A percentile compares a stretch with the other conserved stretches of the same genome.
phyloP scores from a whole-genome alignment of 2,888 invertebrate genomes.

The Listrodromus nycthemerus region DNA sequence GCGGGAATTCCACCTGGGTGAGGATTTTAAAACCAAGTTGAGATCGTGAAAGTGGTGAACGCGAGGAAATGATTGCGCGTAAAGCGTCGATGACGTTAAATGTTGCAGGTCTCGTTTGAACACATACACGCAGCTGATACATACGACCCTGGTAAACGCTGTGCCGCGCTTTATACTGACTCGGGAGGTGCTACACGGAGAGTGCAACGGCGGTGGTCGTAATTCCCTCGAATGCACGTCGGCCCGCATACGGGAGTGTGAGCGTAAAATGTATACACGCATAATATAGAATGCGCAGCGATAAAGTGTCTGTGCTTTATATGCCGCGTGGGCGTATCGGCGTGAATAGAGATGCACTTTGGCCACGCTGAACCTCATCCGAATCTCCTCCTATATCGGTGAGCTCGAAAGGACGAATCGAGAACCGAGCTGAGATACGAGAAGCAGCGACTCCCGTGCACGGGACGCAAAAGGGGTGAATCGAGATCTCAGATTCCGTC shows the following conservation, averaged over 20 bases:
- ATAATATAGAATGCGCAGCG: constrained; percentile 22
- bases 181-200: constrained; percentile 18
- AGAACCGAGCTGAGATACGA: constrained; percentile 49
- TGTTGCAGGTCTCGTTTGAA: background rate
- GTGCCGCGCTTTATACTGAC: constrained; percentile 31
- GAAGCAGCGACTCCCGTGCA: constrained; percentile 17
- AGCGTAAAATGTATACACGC: background rate
- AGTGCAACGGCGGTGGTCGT: constrained; percentile 33
- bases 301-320: constrained; percentile 52
- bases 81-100: constrained; percentile 15
- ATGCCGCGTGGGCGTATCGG: constrained; percentile 36
- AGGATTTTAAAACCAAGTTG: background rate
- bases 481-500: constrained; percentile 57
- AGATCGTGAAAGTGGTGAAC: constrained; percentile 29
- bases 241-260: background rate
- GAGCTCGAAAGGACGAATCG: constrained; percentile 61
- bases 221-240: constrained; percentile 34
- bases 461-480: constrained; percentile 39
- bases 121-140: constrained; percentile 12
- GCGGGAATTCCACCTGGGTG: too few species aligned
- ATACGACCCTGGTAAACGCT: constrained; percentile 37
- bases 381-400: constrained; percentile 58
- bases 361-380: constrained; percentile 56
- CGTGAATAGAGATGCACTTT: constrained; percentile 64
- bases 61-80: constrained; percentile 36